phyloP scores from a whole-genome alignment of 2,888 invertebrate species.

The Chamaedrilus cognettii region DNA sequence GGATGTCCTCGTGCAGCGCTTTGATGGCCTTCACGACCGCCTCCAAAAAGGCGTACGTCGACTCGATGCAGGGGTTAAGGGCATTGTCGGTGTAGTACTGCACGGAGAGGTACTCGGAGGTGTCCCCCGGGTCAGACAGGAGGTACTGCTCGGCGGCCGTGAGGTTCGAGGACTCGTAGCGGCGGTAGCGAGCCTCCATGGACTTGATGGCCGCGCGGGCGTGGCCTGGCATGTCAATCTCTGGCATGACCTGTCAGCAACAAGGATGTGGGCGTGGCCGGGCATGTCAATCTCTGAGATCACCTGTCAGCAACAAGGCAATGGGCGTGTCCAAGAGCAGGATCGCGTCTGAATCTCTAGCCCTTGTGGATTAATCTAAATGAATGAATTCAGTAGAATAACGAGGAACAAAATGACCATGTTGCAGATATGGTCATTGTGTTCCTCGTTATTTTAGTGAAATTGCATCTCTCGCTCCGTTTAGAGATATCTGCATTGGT shows the following conservation, averaged over 20 bases:
- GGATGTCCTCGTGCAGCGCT: constrained; percentile 41
- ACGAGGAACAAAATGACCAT: no score
- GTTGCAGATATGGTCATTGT: no score
- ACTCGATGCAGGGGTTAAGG: constrained; percentile 15
- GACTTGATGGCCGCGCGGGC: constrained; percentile 47
- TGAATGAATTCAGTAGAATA: no score
- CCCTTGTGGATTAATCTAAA: no score
- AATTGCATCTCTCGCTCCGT: no score
- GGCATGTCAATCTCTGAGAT: no score
- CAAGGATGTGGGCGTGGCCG: no score
- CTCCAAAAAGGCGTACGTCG: constrained; percentile 40
- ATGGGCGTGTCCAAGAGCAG: not conserved
- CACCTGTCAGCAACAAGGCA: no score
- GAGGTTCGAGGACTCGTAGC: constrained; percentile 2
- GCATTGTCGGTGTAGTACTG: constrained; percentile 15
- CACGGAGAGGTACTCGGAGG: constrained; percentile 8
- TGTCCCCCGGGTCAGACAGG: not conserved
- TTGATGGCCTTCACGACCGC: constrained; percentile 34
- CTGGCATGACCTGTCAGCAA: constrained; percentile 47
- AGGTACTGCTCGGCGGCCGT: constrained; percentile 31
- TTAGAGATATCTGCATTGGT: no score
- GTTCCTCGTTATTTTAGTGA: no score
- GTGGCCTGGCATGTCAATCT: constrained; percentile 53
- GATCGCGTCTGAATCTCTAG: no score
- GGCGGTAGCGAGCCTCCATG: constrained; percentile 39